Base-by-base conservation (phyloP, 2,888 invertebrate species). In the Acrobasis suavella region DNA sequence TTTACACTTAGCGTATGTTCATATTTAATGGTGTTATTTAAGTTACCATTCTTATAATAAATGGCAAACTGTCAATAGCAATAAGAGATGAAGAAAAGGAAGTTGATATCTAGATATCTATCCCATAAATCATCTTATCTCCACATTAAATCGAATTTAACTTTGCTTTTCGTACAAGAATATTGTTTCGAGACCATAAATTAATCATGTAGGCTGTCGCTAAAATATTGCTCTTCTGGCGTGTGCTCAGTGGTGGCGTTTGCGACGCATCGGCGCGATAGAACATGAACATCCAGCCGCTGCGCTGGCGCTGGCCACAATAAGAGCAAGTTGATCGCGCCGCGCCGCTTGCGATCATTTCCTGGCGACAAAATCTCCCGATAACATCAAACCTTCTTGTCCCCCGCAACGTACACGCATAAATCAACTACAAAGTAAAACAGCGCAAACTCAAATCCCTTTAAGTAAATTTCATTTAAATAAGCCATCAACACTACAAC, bases 121-220 rank as follows among this genome's bases (percentile, higher is more conserved):
- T 80, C 71, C 72, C 72, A 89, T 90, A 88, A 89, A 90, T 91
- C 88, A 89, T 84, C 78, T 85, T 89, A 90, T 90, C 89, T 87
- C 65, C 80, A 77, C 80, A 83, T 89, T 85, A 85, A 83, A 89
- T 90, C 89, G 82, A 78, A 86, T 85, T 84, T 86, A 82, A 80
- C 79, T 77, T 77, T 72, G 80, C 77, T 80, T 75, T 77, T 71
- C 73, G 83, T 79, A 78, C 82, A 81, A 74, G 82, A 85, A 86
- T 87, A 87, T 85, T 80, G 83, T 89, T 87, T 82, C 81, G 72
- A 79, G 72, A 81, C 89, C 79, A 91, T 91, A 91, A 91, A 91
- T 91, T 90, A 91, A 91, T 91, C 91, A 91, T 91, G 91, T 91
- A 86, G 80, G 84, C 90, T 88, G 90, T 91, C 91, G 89, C 89